Evolutionary conservation across 2,113 vertebrate genomes (phyloP).

Genomic region (Tachysurus vachellii): DNA sequence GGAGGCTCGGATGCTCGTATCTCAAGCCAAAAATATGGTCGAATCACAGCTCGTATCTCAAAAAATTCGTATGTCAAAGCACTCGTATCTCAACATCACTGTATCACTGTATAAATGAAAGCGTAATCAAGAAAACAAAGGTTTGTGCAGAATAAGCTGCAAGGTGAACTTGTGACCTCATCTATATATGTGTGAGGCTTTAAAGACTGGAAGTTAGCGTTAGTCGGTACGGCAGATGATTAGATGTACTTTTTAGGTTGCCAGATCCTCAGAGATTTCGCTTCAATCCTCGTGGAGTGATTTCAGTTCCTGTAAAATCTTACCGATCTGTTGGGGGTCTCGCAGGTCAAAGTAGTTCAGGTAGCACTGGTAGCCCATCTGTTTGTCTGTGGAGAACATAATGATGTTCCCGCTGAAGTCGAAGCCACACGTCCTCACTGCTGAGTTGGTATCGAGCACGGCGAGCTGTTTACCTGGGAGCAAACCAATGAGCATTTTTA

Average conservation of each 20-base stretch:
- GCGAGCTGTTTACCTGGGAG: constrained; percentile 89
- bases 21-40: too few relatives aligned
- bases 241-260: not conserved
- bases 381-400: constrained; percentile 99
- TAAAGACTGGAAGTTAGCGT: too few relatives aligned
- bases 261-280: not conserved
- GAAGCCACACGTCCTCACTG: constrained; percentile 93
- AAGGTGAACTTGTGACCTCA: too few relatives aligned
- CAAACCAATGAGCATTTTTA: not conserved
- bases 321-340: constrained; percentile 54
- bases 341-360: constrained; percentile 52
- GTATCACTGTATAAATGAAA: too few relatives aligned
- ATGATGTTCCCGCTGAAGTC: constrained; percentile 99
- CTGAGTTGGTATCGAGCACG: constrained; percentile 90
- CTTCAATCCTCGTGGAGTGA: not conserved
- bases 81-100: too few relatives aligned
- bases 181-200: too few relatives aligned
- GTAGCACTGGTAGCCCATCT: constrained; percentile 96
- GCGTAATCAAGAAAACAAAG: too few relatives aligned
- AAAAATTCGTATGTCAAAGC: too few relatives aligned
- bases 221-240: not conserved
- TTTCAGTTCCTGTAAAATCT: not conserved
- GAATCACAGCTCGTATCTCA: too few relatives aligned
- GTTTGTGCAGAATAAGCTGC: too few relatives aligned
- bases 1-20: too few relatives aligned